Evolutionary conservation across 2,888 invertebrate species (phyloP), one percentile per base, ranked within the genome.

Genomic region (Drosophila pegasa): DNA sequence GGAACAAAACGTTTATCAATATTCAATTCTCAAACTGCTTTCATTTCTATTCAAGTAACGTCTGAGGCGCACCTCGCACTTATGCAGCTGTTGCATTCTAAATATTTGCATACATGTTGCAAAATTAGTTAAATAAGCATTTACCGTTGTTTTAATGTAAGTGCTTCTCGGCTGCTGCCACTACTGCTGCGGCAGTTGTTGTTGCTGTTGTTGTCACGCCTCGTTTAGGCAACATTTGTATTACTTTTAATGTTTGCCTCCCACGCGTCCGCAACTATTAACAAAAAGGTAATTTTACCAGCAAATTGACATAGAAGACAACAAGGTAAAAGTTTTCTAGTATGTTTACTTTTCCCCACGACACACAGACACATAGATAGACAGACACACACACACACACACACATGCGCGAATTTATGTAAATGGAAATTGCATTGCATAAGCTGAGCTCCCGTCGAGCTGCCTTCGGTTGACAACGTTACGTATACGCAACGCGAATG

Each of bases 81-180:
- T 85, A 75, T 89, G 89, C 83, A 89, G 86, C 82, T 85, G 83
- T 89, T 84, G 89, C 83, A 87, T 71, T 82, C 60, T 66, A 86
- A 86, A 86, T 86, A 86, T 89, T 89, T 86, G 78, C 85, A 89
- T 86, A 75, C 61, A 69, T 86, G 87, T 59, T 89, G 84, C 60
- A 71, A 78, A 89, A 86, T 86, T 86, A 86, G 85, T 86, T 89
- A 89, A 86, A 86, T 86, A 86, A 89, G 89, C 85, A 89, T 89
- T 86, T 88, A 83, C 76, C 70, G 76, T 83, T 89, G 82, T 67
- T 73, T 62, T 59, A 65, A 58, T 54, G 59, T 79, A 61, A 75
- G 64, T 58, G 43, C 80, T 73, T 35, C 41, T 54, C 38, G 45
- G 38, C 31, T 40, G 51, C 31, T 48, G 40, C 60, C 59, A 56